Conservation (phyloP, 2,113 vertebrate species). For the Axis porcinus region DNA sequence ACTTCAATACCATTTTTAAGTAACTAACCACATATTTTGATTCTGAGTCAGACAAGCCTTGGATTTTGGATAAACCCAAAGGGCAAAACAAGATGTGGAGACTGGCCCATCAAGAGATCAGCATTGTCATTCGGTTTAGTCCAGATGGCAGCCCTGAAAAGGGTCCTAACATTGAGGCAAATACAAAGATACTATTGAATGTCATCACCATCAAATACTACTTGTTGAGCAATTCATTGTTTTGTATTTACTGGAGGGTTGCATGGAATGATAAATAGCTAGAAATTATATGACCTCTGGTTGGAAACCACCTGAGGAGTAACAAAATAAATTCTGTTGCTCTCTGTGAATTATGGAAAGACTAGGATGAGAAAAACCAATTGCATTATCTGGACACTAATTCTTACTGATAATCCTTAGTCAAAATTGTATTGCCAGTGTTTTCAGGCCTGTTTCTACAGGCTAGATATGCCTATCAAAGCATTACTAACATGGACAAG, state of each 20-base stretch:
- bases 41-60: neutral
- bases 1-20: neutral
- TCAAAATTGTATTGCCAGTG: neutral
- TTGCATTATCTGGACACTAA: neutral
- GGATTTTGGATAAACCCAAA: neutral
- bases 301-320: neutral
- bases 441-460: neutral
- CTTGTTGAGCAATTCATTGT: constrained; percentile 26
- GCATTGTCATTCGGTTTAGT: constrained; percentile 12
- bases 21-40: constrained; percentile 4
- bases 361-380: neutral
- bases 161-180: neutral
- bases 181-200: constrained; percentile 39
- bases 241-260: constrained; percentile 11
- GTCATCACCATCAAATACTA: neutral
- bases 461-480: neutral
- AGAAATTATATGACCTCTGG: neutral
- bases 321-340: neutral
- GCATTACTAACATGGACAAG: neutral
- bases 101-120: neutral
- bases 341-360: neutral
- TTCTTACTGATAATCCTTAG: neutral
- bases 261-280: constrained; percentile 9
- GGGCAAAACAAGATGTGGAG: neutral
- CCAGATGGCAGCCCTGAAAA: constrained; percentile 30